Conservation (phyloP, 2,113 vertebrate genomes). For the Perca schrenkii region DNA sequence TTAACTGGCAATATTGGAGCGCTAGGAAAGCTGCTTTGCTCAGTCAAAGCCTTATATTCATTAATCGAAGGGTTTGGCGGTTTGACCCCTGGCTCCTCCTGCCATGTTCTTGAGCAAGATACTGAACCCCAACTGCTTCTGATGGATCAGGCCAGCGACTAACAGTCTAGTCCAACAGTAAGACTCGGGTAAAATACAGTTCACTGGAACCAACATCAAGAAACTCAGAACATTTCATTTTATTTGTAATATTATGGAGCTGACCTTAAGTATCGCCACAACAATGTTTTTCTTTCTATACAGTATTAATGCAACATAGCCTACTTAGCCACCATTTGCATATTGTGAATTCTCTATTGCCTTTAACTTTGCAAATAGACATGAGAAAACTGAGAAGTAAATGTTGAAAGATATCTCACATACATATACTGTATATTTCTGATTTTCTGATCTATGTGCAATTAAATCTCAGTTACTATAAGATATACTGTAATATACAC, state of each 20-base stretch:
- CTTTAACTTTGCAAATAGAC: neutral
- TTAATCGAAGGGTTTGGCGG: neutral
- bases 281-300: neutral
- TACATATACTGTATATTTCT: too few relatives aligned
- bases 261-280: constrained; percentile 10
- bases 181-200: constrained; percentile 30
- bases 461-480: neutral
- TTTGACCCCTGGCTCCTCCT: constrained; percentile 27
- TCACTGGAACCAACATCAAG: neutral
- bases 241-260: neutral
- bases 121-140: neutral
- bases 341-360: too few relatives aligned
- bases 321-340: neutral
- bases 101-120: neutral
- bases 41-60: neutral
- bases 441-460: neutral
- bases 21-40: neutral
- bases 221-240: neutral
- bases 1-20: neutral
- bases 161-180: neutral
- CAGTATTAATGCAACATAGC: neutral
- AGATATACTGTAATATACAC: neutral
- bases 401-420: too few relatives aligned
- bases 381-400: neutral
- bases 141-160: constrained; percentile 6